These are phyloP conservation scores for Prunella fulvescens DNA, from an alignment of 2,113 vertebrate species.

Conservation along the genomic window DNA sequence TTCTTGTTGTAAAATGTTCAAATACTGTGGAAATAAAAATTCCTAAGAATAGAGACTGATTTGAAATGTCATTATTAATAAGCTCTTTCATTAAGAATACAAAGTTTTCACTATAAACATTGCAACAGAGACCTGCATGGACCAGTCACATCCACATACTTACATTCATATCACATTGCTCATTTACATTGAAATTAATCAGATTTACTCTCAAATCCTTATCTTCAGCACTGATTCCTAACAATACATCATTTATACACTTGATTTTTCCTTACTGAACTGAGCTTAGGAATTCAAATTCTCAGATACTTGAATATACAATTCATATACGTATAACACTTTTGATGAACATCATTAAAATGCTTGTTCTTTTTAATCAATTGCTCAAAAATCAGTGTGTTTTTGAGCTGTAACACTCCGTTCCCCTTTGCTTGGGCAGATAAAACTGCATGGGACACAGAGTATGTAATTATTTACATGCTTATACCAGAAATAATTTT, in stretches of 20 bases:
- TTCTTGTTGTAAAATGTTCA: not conserved
- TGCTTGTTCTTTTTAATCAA: slow-evolving; percentile 49
- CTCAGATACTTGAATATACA: slow-evolving; percentile 1
- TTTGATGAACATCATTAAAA: slow-evolving; percentile 47
- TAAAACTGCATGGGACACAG: slow-evolving; percentile 28
- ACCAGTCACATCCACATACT: not conserved
- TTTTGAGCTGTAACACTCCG: not conserved
- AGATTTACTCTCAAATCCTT: slow-evolving; percentile 6
- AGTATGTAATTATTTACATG: slow-evolving; percentile 57
- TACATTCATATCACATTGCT: not conserved
- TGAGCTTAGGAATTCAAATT: not conserved
- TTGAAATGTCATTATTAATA: not conserved
- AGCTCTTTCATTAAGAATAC: not conserved
- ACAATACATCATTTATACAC: slow-evolving; percentile 3
- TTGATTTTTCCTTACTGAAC: slow-evolving; percentile 30
- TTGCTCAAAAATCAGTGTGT: slow-evolving; percentile 22
- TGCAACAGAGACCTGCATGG: not conserved
- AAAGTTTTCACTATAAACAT: not conserved
- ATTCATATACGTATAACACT: not conserved
- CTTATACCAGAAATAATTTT: slow-evolving; percentile 55
- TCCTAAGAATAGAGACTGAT: not conserved
- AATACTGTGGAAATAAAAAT: not conserved
- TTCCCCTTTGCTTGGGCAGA: slow-evolving; percentile 17
- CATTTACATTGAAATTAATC: slow-evolving; percentile 42
- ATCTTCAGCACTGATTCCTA: not conserved